phyloP scores from a whole-genome alignment of 2,113 vertebrate genomes.

The Raja brachyura region DNA sequence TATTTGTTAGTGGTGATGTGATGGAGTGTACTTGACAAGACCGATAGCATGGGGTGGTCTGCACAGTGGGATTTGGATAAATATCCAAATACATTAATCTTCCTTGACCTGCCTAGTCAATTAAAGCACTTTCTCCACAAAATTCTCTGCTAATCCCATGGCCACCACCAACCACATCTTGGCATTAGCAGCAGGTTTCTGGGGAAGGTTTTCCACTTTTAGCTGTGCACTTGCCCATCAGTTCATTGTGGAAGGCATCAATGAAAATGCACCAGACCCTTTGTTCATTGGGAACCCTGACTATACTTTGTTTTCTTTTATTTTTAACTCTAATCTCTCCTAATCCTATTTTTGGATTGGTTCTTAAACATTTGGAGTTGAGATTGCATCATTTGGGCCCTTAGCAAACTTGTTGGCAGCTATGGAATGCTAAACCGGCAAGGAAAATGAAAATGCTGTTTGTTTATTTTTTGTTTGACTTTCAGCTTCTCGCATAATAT shows the following conservation, averaged over 20 bases:
- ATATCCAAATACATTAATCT: neutral
- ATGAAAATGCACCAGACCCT: neutral
- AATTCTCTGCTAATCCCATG: neutral
- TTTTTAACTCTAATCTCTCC: neutral
- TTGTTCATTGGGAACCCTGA: neutral
- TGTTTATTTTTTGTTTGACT: neutral
- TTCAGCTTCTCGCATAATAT: neutral
- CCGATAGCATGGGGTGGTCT: neutral
- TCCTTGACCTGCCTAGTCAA: neutral
- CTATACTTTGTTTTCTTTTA: neutral
- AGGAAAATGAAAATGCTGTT: neutral
- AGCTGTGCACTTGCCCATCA: neutral
- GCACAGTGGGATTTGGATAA: neutral
- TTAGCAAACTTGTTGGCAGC: neutral
- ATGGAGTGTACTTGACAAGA: neutral
- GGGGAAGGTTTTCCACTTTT: neutral
- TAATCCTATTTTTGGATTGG: neutral
- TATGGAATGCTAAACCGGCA: neutral
- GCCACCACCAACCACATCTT: neutral
- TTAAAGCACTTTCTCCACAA: neutral
- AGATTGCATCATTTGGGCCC: neutral
- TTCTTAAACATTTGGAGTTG: too few relatives aligned
- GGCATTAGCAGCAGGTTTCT: neutral
- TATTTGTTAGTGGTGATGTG: neutral
- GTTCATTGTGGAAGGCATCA: neutral